Evolutionary conservation across 1,140 invertebrate species (phyloP), one percentile per base, ranked within the genome.

Genomic region (Drosophila yakuba): DNA sequence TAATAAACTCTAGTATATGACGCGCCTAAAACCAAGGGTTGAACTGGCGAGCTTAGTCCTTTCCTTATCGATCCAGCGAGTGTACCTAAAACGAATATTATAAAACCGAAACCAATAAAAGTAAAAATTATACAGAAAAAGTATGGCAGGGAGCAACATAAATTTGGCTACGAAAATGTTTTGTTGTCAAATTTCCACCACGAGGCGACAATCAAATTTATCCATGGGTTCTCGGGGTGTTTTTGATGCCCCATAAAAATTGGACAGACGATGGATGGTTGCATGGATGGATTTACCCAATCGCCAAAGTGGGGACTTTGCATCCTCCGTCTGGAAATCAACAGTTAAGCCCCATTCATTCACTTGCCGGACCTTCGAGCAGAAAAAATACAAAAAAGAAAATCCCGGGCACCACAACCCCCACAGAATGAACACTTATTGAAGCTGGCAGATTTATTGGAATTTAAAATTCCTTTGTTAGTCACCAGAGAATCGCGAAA

Each of bases 371-470:
- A 74, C 64, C 38, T 23, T 28, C 20, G 32, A 10, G 35, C 35
- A 51, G 52, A 43, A 41, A 35, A 41, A 52, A 10, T 10, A 8
- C 2, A 17, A 17, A 17, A 17, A 45, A 11, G 11, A 45, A 35
- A 14, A 12, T 47, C 17, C 23, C 41, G 2, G 11, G 12, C 43
- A 38, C 68, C 14, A 20, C 60, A 52, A 4, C 32, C 39, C 38
- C 55, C 64, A 47, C 20, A 41, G 45, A 43, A 17, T 4, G 47
- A 44, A 59, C 83, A 88, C 83, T 86, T 77, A 86, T 88, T 86
- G 83, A 77, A 74, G 79, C 67, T 83, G 83, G 84, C 84, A 88
- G 83, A 86, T 86, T 86, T 86, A 86, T 88, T 83, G 83, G 75
- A 86, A 86, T 86, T 86, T 86, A 58, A 88, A 86, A 86, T 86